Percentiles rank a stretch among this genome's conserved stretches.
phyloP scores from a whole-genome alignment of 2,797 vertebrate species.

The Argyrosomus regius region DNA sequence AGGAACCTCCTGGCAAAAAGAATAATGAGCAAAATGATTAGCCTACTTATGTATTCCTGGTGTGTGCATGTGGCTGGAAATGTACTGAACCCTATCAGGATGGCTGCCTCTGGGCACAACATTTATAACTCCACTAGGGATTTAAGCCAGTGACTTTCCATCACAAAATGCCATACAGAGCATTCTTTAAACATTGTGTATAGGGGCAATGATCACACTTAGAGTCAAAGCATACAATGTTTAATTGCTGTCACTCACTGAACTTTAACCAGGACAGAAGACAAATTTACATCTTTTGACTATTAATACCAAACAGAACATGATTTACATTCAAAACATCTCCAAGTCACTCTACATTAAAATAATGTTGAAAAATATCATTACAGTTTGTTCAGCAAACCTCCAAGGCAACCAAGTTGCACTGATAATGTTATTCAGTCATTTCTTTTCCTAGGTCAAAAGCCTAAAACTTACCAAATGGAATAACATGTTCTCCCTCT shows the following conservation, averaged over 20 bases:
- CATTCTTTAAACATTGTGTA: constrained; percentile 67
- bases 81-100: constrained; percentile 70
- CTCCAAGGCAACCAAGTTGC: constrained; percentile 7
- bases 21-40: constrained; percentile 76
- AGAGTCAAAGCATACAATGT: constrained; percentile 29
- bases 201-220: constrained; percentile 48
- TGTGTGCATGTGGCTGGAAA: constrained; percentile 64
- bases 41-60: constrained; percentile 74
- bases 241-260: constrained; percentile 41
- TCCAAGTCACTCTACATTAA: neutral
- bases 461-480: constrained; percentile 73
- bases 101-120: constrained; percentile 64
- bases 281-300: neutral
- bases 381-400: neutral
- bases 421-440: neutral
- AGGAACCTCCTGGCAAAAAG: constrained; percentile 89
- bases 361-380: neutral
- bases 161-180: constrained; percentile 64
- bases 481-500: constrained; percentile 57
- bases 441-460: constrained; percentile 8
- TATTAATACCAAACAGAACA: neutral
- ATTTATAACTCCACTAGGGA: constrained; percentile 70
- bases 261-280: constrained; percentile 7
- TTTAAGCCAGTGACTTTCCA: constrained; percentile 72
- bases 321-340: neutral